A percentile compares a stretch with the other conserved stretches of the same genome.
These are phyloP conservation scores for Cynopterus brachyotis DNA, from an alignment of 2,113 vertebrate genomes.

Conservation along the genomic window DNA sequence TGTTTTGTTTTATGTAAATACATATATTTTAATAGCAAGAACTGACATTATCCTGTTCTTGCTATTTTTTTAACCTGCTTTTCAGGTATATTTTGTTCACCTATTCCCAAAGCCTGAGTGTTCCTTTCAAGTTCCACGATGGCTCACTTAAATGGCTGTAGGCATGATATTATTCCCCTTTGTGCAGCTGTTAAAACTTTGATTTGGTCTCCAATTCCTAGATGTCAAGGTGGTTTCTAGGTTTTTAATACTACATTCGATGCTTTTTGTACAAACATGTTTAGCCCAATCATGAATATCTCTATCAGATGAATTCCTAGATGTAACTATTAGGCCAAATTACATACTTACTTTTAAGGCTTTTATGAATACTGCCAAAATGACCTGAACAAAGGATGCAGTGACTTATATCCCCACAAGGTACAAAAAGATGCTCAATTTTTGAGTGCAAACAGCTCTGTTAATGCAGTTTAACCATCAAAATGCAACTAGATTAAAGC, in stretches of 20 bases:
- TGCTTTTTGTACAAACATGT: not conserved
- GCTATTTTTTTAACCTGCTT: constrained; percentile 4
- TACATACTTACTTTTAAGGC: constrained; percentile 19
- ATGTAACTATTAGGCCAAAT: not conserved
- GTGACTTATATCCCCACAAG: constrained; percentile 2
- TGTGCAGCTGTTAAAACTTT: not conserved
- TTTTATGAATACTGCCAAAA: constrained; percentile 38
- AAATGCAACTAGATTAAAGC: constrained; percentile 1
- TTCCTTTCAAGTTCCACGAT: not conserved
- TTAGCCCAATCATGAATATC: constrained; percentile 2
- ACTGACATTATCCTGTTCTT: not conserved
- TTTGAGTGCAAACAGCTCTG: not conserved
- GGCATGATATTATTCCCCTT: not conserved
- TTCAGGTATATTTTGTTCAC: not conserved
- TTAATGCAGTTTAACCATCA: not conserved
- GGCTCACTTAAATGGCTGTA: not conserved
- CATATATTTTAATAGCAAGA: constrained; percentile 23
- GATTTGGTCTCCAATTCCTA: not conserved
- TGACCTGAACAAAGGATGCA: not conserved
- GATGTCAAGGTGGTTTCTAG: not conserved
- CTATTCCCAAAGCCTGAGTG: not conserved
- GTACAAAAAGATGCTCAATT: not conserved
- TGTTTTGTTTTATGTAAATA: constrained; percentile 24
- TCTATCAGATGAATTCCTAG: constrained; percentile 20
- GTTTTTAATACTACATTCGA: not conserved